Percentiles rank a stretch among this genome's conserved stretches.
These are phyloP conservation scores for Orthosia incerta DNA, from an alignment of 2,888 invertebrate species.

Conservation along the genomic window DNA sequence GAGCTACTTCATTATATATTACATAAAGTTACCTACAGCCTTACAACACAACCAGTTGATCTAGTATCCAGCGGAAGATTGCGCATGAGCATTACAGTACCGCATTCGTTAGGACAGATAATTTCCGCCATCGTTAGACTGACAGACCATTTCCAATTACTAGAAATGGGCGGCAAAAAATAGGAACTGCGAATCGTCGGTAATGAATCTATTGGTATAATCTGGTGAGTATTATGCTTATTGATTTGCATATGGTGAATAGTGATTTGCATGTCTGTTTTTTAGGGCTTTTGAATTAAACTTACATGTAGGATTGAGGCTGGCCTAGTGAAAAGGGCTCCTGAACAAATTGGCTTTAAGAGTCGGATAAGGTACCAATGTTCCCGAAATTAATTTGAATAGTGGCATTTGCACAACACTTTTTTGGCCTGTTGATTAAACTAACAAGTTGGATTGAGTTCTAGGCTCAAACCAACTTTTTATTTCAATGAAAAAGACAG, in stretches of 20 bases:
- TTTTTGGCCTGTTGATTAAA: too few relatives aligned
- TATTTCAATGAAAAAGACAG: neutral
- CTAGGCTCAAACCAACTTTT: too few relatives aligned
- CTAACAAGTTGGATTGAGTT: too few relatives aligned
- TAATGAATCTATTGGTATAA: constrained; percentile 10
- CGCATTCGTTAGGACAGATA: constrained; percentile 40
- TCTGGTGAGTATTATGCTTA: constrained; percentile 1
- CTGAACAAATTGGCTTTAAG: neutral
- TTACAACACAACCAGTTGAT: constrained; percentile 56
- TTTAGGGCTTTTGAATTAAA: neutral
- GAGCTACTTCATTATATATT: constrained; percentile 37
- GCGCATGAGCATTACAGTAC: constrained; percentile 42
- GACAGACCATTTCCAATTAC: constrained; percentile 55
- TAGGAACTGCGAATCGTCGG: constrained; percentile 12
- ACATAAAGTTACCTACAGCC: constrained; percentile 48
- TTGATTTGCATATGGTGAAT: neutral
- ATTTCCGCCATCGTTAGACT: constrained; percentile 53
- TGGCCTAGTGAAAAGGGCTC: neutral
- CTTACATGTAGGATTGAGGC: neutral
- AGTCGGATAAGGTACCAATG: neutral
- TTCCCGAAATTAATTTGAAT: too few relatives aligned
- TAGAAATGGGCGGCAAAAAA: constrained; percentile 36
- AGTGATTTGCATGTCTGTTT: neutral
- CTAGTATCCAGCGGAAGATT: constrained; percentile 54
- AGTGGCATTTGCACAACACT: too few relatives aligned